phyloP scores from a whole-genome alignment of 2,113 vertebrate species.

The Orthonyx spaldingii region DNA sequence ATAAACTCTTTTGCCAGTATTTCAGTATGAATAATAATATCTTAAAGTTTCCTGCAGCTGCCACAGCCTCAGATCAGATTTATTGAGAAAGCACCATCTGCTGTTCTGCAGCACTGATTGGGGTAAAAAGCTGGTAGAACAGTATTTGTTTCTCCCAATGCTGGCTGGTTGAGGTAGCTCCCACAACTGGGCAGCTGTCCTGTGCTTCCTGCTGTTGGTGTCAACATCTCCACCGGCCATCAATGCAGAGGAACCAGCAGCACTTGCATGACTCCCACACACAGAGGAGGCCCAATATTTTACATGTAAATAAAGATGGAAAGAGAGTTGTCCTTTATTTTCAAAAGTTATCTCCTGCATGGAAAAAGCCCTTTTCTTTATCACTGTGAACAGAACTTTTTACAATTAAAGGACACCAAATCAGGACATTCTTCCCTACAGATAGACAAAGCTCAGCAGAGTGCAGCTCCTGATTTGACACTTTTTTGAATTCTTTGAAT shows the following conservation, averaged over 20 bases:
- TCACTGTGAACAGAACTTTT: background rate
- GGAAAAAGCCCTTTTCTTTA: background rate
- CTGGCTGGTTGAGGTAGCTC: background rate
- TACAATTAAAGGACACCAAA: background rate
- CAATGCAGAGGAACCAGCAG: accelerated
- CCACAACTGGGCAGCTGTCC: background rate
- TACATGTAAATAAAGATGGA: background rate
- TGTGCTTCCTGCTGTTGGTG: background rate
- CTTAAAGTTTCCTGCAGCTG: background rate
- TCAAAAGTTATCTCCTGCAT: background rate
- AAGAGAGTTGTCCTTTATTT: background rate
- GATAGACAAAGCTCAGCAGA: background rate
- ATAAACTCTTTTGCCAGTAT: background rate
- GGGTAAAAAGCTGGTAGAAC: background rate
- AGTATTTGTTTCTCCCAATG: background rate
- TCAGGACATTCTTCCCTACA: background rate
- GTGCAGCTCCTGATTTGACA: background rate
- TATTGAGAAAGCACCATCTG: background rate
- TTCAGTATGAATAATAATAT: background rate
- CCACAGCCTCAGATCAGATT: background rate
- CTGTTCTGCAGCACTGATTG: background rate
- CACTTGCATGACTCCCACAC: accelerated
- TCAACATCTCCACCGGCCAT: background rate
- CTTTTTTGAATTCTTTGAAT: no score
- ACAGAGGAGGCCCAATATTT: accelerated